Evolutionary conservation across 1,140 invertebrate genomes (phyloP), one percentile per base, ranked within the genome.

Genomic region (Philaenus spumarius): DNA sequence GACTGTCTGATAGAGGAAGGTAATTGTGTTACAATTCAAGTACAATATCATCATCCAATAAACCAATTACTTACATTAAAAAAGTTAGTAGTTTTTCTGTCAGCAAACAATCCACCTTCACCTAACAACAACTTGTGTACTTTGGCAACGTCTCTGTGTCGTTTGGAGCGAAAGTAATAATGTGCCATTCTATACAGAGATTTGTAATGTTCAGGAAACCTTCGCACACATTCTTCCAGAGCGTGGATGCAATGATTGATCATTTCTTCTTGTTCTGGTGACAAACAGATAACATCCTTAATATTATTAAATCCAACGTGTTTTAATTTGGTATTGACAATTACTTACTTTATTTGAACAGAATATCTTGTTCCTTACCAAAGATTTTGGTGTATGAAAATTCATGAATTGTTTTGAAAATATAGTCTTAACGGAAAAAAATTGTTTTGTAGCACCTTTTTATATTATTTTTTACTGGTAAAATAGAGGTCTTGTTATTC

Each of bases 141-240:
- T 69, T 83, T 83, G 55, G 76, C 73, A 24, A 84, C 77, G 69
- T 89, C 80, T 69, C 82, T 85, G 42, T 80, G 77, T 42, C 75
- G 75, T 67, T 83, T 79, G 20, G 86, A 89, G 58, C 86, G 79
- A 68, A 87, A 89, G 71, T 87, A 93, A 65, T 90, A 86, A 72
- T 94, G 82, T 1, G 90, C 86, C 24, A 97, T 71, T 60, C 93
- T 80, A 72, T 95, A 96, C 23, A 93, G 77, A 0, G 92, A 89
- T 74, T 97, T 97, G 71, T 95, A 96, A 75, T 97, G 93, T 64
- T 90, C 87, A 0, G 90, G 84, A 74, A 94, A 94, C 39, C 93
- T 76, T 46, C 81, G 79, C 3, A 92, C 78, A 70, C 93, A 96
- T 62, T 91, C 81, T 74, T 92, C 86, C 45, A 97, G 71, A 15